Evolutionary conservation across 2,113 vertebrate genomes (phyloP).

Genomic region (Coptodon rendalli): DNA sequence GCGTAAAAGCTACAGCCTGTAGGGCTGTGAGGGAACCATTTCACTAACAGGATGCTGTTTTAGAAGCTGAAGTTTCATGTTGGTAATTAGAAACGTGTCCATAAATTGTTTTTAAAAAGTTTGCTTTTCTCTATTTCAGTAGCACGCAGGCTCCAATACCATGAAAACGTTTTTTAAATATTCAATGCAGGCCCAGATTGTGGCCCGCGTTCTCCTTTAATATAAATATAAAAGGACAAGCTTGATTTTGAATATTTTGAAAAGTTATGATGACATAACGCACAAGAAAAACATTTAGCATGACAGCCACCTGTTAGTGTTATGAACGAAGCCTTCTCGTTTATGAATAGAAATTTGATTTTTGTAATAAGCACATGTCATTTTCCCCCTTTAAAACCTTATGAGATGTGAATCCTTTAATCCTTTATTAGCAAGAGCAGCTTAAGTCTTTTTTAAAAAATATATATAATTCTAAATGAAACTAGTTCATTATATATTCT

Average conservation of each 20-base stretch:
- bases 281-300: neutral
- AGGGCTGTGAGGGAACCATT: neutral
- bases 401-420: neutral
- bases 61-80: neutral
- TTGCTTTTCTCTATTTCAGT: neutral
- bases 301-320: constrained; percentile 13
- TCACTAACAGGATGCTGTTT: neutral
- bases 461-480: neutral
- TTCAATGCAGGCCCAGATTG: neutral
- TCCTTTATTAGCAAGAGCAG: neutral
- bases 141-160: neutral
- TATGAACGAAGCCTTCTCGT: neutral
- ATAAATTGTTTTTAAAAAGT: neutral
- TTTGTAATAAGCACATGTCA: neutral
- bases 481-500: neutral
- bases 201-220: neutral
- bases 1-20: constrained; percentile 27
- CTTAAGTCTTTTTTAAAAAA: neutral
- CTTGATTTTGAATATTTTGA: neutral
- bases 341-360: neutral
- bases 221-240: neutral
- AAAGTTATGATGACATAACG: neutral
- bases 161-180: neutral
- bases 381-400: neutral
- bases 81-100: neutral